A percentile compares a stretch with the other conserved stretches of the same genome.
Evolutionary conservation across 2,797 vertebrate genomes (phyloP).

Genomic region (Synanceia verrucosa): DNA sequence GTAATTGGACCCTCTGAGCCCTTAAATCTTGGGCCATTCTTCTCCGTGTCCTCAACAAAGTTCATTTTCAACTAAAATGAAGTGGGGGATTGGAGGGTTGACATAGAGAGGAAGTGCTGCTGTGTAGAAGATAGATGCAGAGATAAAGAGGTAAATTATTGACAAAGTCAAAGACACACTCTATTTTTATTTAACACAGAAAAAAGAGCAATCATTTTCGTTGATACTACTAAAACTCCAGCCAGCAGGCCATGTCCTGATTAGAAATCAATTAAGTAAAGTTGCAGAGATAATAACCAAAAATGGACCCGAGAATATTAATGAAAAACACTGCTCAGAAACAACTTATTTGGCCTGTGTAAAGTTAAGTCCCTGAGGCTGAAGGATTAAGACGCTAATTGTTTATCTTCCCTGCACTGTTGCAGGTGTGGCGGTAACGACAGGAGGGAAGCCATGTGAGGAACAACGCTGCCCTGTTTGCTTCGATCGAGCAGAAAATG

Average conservation of each 20-base stretch:
- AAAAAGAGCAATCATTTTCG: not conserved
- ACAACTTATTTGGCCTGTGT: slow-evolving; percentile 10
- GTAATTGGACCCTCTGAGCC: slow-evolving; percentile 61
- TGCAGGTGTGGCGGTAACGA: slow-evolving; percentile 9
- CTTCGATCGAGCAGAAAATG: slow-evolving; percentile 34
- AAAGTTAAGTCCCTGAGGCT: slow-evolving; percentile 18
- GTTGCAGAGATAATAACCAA: slow-evolving; percentile 13
- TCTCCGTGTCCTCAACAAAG: slow-evolving; percentile 41
- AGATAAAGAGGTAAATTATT: too few relatives aligned
- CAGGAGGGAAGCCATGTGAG: not conserved
- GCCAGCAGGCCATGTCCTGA: not conserved
- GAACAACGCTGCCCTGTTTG: slow-evolving; percentile 1
- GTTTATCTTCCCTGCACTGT: slow-evolving; percentile 24
- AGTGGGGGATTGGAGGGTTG: not conserved
- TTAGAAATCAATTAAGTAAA: slow-evolving; percentile 33
- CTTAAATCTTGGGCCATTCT: slow-evolving; percentile 22
- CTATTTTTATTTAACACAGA: too few relatives aligned
- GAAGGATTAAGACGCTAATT: slow-evolving; percentile 28
- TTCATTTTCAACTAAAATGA: slow-evolving; percentile 39
- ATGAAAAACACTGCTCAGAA: not conserved
- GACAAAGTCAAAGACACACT: not conserved
- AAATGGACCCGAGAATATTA: slow-evolving; percentile 3
- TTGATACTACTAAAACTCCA: slow-evolving; percentile 2
- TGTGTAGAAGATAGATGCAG: too few relatives aligned
- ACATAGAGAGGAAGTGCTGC: not conserved